A percentile compares a stretch with the other conserved stretches of the same genome.
Conservation (phyloP, 2,113 vertebrate genomes). For the Heloderma charlesbogerti region DNA sequence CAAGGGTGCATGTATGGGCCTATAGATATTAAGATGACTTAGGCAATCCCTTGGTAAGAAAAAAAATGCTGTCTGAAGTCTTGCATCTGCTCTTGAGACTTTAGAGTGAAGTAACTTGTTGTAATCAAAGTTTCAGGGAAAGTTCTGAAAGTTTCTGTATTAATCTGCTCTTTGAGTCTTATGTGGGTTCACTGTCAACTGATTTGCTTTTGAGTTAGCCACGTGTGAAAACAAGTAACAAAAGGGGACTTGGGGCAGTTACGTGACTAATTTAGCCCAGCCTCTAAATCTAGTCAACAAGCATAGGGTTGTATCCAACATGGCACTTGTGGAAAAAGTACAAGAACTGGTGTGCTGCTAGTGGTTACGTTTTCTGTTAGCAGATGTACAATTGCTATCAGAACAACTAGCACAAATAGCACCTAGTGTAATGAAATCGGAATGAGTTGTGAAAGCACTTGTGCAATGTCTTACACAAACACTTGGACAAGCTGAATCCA, state of each 20-base stretch:
- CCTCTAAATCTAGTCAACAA: neutral
- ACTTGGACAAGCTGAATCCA: neutral
- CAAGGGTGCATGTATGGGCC: neutral
- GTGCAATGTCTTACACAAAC: neutral
- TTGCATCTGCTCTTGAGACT: neutral
- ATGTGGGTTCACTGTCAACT: neutral
- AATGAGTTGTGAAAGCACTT: neutral
- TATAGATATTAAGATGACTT: neutral
- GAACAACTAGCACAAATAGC: neutral
- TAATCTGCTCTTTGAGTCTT: neutral
- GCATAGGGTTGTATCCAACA: neutral
- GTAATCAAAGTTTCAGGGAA: neutral
- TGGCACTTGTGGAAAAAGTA: neutral
- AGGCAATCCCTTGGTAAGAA: neutral
- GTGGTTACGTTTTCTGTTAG: neutral
- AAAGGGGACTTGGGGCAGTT: neutral
- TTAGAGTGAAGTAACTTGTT: neutral
- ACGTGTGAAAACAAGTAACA: neutral
- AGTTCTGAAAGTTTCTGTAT: neutral
- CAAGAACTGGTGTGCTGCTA: neutral
- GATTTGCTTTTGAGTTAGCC: conserved; percentile 9
- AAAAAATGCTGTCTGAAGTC: conserved; percentile 11
- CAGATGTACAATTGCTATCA: neutral
- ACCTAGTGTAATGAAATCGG: neutral
- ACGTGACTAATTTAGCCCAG: neutral